These are phyloP conservation scores for Aldabrachelys gigantea DNA, from an alignment of 2,113 vertebrate genomes.

Conservation along the genomic window DNA sequence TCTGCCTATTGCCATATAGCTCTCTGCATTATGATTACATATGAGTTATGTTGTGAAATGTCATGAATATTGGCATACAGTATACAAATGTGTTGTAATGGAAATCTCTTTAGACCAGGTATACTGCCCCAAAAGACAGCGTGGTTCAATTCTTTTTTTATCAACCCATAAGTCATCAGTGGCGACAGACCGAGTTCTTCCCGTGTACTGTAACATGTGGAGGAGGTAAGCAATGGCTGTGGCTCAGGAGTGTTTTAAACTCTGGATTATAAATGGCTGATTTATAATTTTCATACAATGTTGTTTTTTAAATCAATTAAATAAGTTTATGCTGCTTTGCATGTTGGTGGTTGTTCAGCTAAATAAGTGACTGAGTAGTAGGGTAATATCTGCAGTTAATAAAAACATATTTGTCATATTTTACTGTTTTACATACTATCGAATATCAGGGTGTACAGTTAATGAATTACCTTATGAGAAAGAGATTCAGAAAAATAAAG, in stretches of 20 bases:
- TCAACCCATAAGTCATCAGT: slow-evolving; percentile 88
- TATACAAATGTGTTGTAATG: slow-evolving; percentile 23
- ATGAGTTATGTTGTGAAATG: background rate
- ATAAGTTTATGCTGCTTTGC: slow-evolving; percentile 5
- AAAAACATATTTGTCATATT: background rate
- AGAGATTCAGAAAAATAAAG: background rate
- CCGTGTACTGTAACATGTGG: slow-evolving; percentile 89
- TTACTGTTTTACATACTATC: background rate
- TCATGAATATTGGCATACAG: background rate
- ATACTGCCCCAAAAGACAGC: slow-evolving; percentile 84
- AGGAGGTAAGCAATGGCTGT: slow-evolving; percentile 84
- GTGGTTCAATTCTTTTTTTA: slow-evolving; percentile 91
- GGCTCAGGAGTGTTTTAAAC: background rate
- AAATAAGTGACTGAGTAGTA: background rate
- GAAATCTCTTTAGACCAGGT: slow-evolving; percentile 85
- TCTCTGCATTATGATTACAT: background rate
- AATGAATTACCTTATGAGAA: background rate
- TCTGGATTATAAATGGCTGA: background rate
- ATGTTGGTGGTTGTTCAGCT: background rate
- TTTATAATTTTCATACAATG: background rate
- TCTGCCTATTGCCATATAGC: background rate
- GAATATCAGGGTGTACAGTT: background rate
- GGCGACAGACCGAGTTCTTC: slow-evolving; percentile 89
- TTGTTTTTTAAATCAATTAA: background rate
- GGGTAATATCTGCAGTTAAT: background rate